Evolutionary conservation across 2,113 vertebrate species (phyloP).

Genomic region (Theropithecus gelada): DNA sequence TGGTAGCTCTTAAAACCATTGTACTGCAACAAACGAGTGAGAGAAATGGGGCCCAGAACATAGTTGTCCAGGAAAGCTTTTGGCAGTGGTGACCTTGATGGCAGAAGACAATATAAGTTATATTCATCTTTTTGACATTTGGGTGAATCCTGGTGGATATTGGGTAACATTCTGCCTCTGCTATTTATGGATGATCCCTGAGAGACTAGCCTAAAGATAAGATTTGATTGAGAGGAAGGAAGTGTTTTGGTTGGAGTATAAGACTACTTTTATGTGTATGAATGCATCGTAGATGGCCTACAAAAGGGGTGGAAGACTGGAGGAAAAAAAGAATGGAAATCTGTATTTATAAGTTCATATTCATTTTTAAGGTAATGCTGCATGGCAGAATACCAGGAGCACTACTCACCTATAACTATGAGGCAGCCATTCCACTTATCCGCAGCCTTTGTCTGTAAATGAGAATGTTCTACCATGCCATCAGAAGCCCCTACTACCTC

Average conservation of each 20-base stretch:
- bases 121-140: neutral
- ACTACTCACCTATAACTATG: neutral
- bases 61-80: neutral
- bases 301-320: neutral
- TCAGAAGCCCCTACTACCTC: neutral
- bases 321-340: neutral
- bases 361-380: neutral
- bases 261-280: neutral
- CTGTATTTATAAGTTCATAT: neutral
- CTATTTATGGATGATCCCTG: neutral
- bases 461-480: neutral
- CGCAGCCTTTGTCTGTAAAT: neutral
- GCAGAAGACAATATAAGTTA: neutral
- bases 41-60: neutral
- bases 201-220: constrained; percentile 18
- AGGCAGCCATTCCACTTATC: neutral
- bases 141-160: neutral
- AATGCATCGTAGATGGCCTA: constrained; percentile 20
- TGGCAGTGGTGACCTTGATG: constrained; percentile 10
- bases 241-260: neutral
- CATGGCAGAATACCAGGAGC: neutral
- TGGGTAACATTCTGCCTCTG: neutral
- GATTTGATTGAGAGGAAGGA: neutral
- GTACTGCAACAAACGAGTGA: neutral
- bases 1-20: neutral